Evolutionary conservation across 2,113 vertebrate species (phyloP).

Genomic region (Aleadryas rufinucha): DNA sequence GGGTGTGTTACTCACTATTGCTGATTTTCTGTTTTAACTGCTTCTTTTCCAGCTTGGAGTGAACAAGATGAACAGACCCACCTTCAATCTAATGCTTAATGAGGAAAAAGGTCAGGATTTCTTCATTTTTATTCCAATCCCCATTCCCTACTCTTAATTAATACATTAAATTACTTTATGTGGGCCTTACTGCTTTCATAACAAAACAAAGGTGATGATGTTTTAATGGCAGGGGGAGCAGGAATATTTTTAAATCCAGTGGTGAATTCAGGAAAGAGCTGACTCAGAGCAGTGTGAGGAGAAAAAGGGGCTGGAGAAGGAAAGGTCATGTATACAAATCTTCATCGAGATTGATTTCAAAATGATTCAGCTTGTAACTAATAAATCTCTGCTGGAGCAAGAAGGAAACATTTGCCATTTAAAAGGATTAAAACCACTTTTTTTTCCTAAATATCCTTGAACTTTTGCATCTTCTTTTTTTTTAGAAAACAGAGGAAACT

Average conservation of each 20-base stretch:
- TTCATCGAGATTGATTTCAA: neutral
- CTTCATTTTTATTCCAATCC: neutral
- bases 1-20: neutral
- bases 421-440: neutral
- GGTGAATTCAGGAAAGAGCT: neutral
- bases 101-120: slow-evolving; percentile 54
- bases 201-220: neutral
- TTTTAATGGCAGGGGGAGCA: neutral
- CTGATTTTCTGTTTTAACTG: neutral
- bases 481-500: neutral
- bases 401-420: neutral
- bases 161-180: neutral
- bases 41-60: slow-evolving; percentile 40
- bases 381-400: neutral
- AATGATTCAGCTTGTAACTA: neutral
- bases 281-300: neutral
- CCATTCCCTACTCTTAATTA: neutral
- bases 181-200: neutral
- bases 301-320: neutral
- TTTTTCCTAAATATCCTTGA: neutral
- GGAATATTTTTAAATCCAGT: neutral
- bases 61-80: slow-evolving; percentile 34
- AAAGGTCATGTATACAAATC: neutral
- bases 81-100: slow-evolving; percentile 10
- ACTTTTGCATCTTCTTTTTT: neutral